These are phyloP conservation scores for Microctonus aethiopoides DNA, from an alignment of 2,888 invertebrate genomes.

Conservation along the genomic window DNA sequence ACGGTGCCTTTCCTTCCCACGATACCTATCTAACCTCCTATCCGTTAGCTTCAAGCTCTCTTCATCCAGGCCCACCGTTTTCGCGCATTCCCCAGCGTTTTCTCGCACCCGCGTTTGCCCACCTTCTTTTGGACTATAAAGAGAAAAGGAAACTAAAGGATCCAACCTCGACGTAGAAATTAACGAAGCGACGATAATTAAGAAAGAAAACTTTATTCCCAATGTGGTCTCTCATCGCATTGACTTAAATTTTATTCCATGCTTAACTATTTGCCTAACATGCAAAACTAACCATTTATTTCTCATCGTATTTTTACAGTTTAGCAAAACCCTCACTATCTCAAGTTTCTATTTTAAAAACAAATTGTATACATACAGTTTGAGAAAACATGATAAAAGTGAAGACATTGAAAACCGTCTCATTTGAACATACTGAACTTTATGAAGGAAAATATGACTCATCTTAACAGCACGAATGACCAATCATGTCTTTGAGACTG, in stretches of 20 bases:
- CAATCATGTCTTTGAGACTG: conserved; percentile 7
- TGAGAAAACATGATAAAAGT: no score
- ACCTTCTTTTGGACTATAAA: conserved; percentile 32
- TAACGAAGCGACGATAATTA: conserved; percentile 55
- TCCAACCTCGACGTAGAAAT: conserved; percentile 45
- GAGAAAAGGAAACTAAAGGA: conserved; percentile 13
- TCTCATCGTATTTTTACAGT: no score
- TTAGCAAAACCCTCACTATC: no score
- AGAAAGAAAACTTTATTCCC: conserved; percentile 48
- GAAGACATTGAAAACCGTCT: neutral
- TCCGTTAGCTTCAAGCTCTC: conserved; percentile 12
- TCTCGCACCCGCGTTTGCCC: conserved; percentile 11
- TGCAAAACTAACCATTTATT: no score
- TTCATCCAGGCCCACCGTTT: neutral
- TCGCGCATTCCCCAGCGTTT: neutral
- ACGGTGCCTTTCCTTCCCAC: conserved; percentile 16
- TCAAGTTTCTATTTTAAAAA: no score
- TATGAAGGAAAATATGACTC: neutral
- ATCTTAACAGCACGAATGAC: neutral
- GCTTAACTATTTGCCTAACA: no score
- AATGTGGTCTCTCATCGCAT: neutral
- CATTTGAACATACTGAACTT: neutral
- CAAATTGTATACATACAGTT: no score
- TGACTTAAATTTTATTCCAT: neutral
- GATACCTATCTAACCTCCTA: conserved; percentile 29